Evolutionary conservation across 2,888 invertebrate genomes (phyloP), one percentile per base, ranked within the genome.

Genomic region (Cataglyphis rosenhaueri): DNA sequence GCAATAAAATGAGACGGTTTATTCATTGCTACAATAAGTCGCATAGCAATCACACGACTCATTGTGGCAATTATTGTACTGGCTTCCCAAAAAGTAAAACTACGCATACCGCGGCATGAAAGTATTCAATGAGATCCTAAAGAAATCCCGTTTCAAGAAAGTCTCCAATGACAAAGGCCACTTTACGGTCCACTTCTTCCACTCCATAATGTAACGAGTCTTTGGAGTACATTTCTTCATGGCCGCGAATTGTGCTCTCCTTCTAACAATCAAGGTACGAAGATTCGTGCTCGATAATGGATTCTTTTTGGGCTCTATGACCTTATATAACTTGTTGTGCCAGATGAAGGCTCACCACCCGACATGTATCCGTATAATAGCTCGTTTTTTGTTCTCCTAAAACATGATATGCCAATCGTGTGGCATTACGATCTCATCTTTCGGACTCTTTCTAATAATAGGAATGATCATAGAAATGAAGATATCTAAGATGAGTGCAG

Each of bases 121-220:
- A 79, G 66, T 83, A 76, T 87, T 82, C 84, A 82, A 87, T 82
- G 81, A 52, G n/a, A 84, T 71, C 66, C 57, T 21, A 81, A 81
- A 74, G 86, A 78, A 86, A 82, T 81, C 83, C 84, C 81, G 83
- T 83, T 89, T 88, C 88, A 88, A 89, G 90, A 85, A 90, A 89
- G 90, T 84, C 84, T 89, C 90, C 86, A 89, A 88, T 89, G 90
- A 89, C 89, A 89, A 89, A 89, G 89, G 86, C 85, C 88, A 90
- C 90, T 90, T 89, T 88, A 90, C 90, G 87, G 87, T 82, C 81
- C 82, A 81, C 35, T 65, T 65, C 79, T 83, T 82, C 84, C 86
- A 70, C 85, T 84, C 81, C 70, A 76, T 75, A 86, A 84, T 81
- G 86, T 88, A 88, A 89, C 85, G 88, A 89, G 86, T 88, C 86